Evolutionary conservation across 2,113 vertebrate species (phyloP), one percentile per base, ranked within the genome.

Genomic region (Heptranchias perlo): DNA sequence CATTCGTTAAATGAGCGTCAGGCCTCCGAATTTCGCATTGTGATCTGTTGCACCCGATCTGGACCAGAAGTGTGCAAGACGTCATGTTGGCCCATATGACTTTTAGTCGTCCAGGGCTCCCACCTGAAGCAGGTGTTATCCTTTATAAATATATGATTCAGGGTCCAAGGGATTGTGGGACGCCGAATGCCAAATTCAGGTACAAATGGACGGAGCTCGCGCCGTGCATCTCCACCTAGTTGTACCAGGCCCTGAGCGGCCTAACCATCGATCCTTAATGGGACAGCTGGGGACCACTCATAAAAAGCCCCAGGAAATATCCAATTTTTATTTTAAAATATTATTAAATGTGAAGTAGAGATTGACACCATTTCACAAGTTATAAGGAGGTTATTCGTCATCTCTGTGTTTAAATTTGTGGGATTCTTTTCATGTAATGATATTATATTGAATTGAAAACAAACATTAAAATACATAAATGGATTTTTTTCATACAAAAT

Each of bases 361-460:
- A 35, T 92, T 92, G 11, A 28, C n/a, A 31, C 58, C 54, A 31
- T 92, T 61, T 61, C 52, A 35, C 54, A 58, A n/a, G 52, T 92
- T 61, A 61, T 61, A n/a, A 61, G 16, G 52, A 92, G 16, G 35
- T 14, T 18, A 61, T 54, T 92, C 54, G 2, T 92, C 61, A 92
- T 61, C 49, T 92, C 13, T 14, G 8, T 13, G 31, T 44, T n/a
- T 92, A 61, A 25, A 89, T 54, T 52, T 92, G 76, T 3, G 28
- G 76, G 10, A 82, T 82, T 82, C 76, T 13, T 82, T 82, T 82
- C 0, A 5, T n/a, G 25, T 61, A 92, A 61, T 47, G 54, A 61
- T n/a, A 13, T 3, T 61, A 62, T 93, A n/a, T 93, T 93, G 58
- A 93, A 93, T 93, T 93, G 35, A 93, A n/a, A 93, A 93, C n/a